Evolutionary conservation across 2,888 invertebrate genomes (phyloP), one percentile per base, ranked within the genome.

Genomic region (Apeira syringaria): DNA sequence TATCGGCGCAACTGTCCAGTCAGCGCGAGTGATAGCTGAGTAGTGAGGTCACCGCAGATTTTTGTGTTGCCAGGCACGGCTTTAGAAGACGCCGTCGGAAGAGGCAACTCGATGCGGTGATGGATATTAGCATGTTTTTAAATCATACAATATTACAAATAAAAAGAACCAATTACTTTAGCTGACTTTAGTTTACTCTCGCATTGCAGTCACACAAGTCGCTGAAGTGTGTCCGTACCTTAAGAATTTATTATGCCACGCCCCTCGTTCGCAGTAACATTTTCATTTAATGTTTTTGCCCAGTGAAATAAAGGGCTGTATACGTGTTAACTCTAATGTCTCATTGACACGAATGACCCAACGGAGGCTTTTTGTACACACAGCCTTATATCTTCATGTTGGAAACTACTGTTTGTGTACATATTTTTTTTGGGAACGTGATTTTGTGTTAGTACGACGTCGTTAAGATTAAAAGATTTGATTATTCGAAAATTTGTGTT

Each of bases 241-340:
- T 30, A 29, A 52, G 52, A 73, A 76, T 77, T 75, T 76, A 76
- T 74, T 57, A 50, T 53, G 52, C 61, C 65, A 66, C 75, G 69
- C 77, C 75, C 56, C 59, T 53, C 61, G 63, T 63, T 67, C 55
- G 63, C 64, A 61, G 70, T 68, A 66, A 79, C 77, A 64, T 77
- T 78, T 79, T 77, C 76, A 78, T 82, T 81, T 75, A 73, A 79
- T 74, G 71, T 76, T 74, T 70, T 75, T 71, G 58, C 67, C 61
- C 63, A 58, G 61, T 68, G 69, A 70, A 77, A 73, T 76, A 78
- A 76, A 68, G 70, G 61, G 59, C 59, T 68, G 67, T 74, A 73
- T 72, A 73, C 69, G 73, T 70, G 74, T 74, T 74, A 74, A 68
- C 69, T 69, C 69, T 82, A 81, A 84, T 80, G 79, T 64, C 61